Evolutionary conservation across 2,113 vertebrate species (phyloP).

Genomic region (Burhinus bistriatus): DNA sequence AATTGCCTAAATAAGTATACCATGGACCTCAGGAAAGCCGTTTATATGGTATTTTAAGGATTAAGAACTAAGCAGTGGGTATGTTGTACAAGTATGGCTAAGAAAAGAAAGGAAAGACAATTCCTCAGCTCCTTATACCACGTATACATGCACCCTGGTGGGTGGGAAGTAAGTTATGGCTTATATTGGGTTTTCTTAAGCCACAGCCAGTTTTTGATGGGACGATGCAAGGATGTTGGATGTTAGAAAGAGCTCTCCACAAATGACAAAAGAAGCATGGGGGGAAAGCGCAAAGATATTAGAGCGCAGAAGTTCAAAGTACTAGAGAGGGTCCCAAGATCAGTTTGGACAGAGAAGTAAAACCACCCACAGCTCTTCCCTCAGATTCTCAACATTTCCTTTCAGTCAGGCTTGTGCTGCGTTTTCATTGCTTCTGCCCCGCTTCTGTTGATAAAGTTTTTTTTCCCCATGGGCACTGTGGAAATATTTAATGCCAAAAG

Average conservation of each 20-base stretch:
- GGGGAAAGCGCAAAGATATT: not conserved
- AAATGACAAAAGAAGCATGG: not conserved
- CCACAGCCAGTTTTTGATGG: not conserved
- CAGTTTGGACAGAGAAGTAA: not conserved
- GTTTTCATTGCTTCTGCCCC: not conserved
- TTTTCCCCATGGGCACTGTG: not conserved
- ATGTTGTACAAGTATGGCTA: not conserved
- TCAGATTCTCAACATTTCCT: not conserved
- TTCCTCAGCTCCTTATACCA: not conserved
- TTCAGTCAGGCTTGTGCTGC: not conserved
- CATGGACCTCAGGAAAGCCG: not conserved
- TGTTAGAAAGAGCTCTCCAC: not conserved
- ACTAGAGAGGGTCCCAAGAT: not conserved
- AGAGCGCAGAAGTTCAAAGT: not conserved
- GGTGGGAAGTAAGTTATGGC: too few species aligned
- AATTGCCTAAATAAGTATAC: not conserved
- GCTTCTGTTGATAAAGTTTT: not conserved
- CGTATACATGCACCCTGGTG: not conserved
- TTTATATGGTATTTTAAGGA: not conserved
- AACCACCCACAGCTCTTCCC: not conserved
- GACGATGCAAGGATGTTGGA: not conserved
- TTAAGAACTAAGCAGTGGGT: not conserved
- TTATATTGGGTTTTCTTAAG: not conserved
- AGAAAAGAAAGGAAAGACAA: not conserved
- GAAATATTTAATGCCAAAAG: not conserved